A percentile compares a stretch with the other conserved stretches of the same genome.
Conservation (phyloP, 2,797 vertebrate species). For the Neomorphus geoffroyi region DNA sequence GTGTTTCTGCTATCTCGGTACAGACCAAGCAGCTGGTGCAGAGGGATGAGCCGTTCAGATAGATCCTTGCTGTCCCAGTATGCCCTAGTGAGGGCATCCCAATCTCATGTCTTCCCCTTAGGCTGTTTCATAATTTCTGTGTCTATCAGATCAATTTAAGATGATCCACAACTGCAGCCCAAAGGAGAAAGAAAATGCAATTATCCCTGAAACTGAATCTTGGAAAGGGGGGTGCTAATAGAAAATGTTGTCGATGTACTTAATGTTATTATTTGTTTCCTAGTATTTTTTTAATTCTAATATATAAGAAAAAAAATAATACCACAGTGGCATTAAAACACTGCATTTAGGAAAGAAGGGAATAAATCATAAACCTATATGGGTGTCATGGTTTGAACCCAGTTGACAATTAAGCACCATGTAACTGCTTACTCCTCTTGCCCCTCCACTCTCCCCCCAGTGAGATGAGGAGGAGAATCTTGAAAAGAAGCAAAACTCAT, state of each 20-base stretch:
- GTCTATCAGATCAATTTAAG: slow-evolving; percentile 3
- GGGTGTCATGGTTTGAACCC: too few species aligned
- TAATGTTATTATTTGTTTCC: neutral
- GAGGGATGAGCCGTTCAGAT: neutral
- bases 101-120: neutral
- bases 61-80: neutral
- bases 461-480: too few species aligned
- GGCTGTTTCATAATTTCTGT: neutral
- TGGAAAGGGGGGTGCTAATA: neutral
- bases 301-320: neutral
- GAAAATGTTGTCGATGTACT: neutral
- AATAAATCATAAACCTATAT: neutral
- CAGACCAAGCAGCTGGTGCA: neutral
- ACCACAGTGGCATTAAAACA: neutral
- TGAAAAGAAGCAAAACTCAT: too few species aligned
- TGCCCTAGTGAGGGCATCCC: neutral
- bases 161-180: slow-evolving; percentile 1
- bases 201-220: slow-evolving; percentile 17
- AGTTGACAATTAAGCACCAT: too few species aligned
- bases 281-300: neutral
- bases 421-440: too few species aligned
- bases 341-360: neutral
- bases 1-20: neutral
- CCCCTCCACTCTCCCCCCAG: too few species aligned
- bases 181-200: neutral